A percentile compares a stretch with the other conserved stretches of the same genome.
Evolutionary conservation across 2,888 invertebrate genomes (phyloP).

Genomic region (Lasiommata megera): DNA sequence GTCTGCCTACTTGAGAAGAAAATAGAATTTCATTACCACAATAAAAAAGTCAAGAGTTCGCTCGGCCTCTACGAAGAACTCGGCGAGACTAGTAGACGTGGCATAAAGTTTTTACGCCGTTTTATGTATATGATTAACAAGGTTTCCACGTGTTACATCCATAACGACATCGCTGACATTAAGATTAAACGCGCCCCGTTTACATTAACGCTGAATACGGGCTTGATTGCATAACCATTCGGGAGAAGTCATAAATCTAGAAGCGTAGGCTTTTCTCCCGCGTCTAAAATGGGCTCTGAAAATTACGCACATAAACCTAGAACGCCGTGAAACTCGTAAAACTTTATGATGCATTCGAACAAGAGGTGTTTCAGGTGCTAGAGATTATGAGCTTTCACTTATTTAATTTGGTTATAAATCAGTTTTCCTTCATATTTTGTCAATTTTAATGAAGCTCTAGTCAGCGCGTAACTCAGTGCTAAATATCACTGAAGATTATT

Average conservation of each 20-base stretch:
- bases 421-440: too few species aligned
- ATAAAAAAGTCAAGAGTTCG: neutral
- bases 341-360: slow-evolving; percentile 9
- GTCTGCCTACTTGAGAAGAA: too few species aligned
- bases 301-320: slow-evolving; percentile 13
- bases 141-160: slow-evolving; percentile 1
- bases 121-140: neutral
- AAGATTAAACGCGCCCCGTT: slow-evolving; percentile 13
- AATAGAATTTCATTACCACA: too few species aligned
- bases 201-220: slow-evolving; percentile 20
- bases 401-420: too few species aligned
- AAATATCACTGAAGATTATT: too few species aligned
- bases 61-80: neutral
- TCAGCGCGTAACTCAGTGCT: too few species aligned
- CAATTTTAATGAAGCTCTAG: too few species aligned
- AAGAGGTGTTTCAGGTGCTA: slow-evolving; percentile 3
- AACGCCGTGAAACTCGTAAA: slow-evolving; percentile 2
- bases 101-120: too few species aligned
- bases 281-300: slow-evolving; percentile 9
- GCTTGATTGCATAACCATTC: slow-evolving; percentile 19
- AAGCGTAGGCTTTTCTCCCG: slow-evolving; percentile 5
- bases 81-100: too few species aligned
- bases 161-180: slow-evolving; percentile 13
- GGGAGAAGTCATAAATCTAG: slow-evolving; percentile 15
- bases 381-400: neutral